These are phyloP conservation scores for Casuarius casuarius DNA, from an alignment of 2,113 vertebrate genomes.

Conservation along the genomic window DNA sequence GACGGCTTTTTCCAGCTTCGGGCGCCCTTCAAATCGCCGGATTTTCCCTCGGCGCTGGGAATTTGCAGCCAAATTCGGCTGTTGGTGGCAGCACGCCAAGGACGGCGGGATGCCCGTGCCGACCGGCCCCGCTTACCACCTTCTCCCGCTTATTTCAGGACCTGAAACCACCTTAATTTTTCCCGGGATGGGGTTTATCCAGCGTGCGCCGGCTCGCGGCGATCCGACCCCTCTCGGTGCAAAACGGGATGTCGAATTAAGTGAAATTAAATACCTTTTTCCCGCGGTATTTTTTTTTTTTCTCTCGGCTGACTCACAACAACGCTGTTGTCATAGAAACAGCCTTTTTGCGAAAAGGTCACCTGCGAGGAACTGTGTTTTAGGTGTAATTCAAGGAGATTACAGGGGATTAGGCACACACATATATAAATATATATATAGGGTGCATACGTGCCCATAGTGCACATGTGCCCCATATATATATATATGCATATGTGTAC, in stretches of 20 bases:
- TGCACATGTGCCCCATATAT: background rate
- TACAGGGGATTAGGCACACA: constrained; percentile 77
- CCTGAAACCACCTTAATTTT: too few relatives aligned
- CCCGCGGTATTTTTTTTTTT: constrained; percentile 51
- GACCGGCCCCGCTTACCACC: too few relatives aligned
- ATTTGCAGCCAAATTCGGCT: too few relatives aligned
- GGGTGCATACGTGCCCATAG: accelerated
- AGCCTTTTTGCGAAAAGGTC: constrained; percentile 83
- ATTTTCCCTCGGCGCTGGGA: too few relatives aligned
- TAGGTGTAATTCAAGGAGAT: constrained; percentile 85
- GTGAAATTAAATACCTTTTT: constrained; percentile 74
- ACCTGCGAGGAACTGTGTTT: constrained; percentile 79
- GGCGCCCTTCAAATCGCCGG: too few relatives aligned
- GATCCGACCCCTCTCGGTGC: too few relatives aligned
- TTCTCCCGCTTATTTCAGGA: too few relatives aligned
- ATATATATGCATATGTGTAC: constrained; percentile 8
- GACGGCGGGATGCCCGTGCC: too few relatives aligned
- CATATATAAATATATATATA: background rate
- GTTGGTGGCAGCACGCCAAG: too few relatives aligned
- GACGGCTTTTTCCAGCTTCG: too few relatives aligned
- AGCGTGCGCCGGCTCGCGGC: too few relatives aligned
- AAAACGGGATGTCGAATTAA: constrained; percentile 49
- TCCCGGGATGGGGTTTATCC: too few relatives aligned
- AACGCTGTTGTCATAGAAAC: constrained; percentile 85
- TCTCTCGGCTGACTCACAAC: constrained; percentile 77